Evolutionary conservation across 2,797 vertebrate genomes (phyloP).

Genomic region (Chaenodraco wilsoni): DNA sequence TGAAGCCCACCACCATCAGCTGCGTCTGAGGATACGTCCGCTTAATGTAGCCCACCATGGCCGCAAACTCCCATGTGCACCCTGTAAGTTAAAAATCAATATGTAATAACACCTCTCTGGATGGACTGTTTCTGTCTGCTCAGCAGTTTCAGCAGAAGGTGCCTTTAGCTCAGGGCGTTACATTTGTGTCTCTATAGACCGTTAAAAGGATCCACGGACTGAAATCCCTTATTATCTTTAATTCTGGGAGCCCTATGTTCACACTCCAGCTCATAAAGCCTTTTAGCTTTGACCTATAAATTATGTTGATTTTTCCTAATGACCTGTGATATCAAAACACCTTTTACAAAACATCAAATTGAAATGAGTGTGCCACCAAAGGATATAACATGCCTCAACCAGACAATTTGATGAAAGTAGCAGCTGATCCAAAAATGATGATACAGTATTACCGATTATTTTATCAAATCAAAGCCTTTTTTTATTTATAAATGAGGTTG

Average conservation of each 20-base stretch:
- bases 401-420: constrained; percentile 6
- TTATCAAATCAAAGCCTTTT: neutral
- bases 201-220: constrained; percentile 8
- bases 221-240: neutral
- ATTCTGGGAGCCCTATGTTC: neutral
- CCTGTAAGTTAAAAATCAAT: constrained; percentile 79
- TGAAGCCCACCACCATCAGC: constrained; percentile 95
- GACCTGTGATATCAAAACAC: neutral
- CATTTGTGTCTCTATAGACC: constrained; percentile 12
- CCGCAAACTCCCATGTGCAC: constrained; percentile 96
- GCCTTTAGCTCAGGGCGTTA: constrained; percentile 34
- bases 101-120: constrained; percentile 27
- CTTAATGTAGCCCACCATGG: constrained; percentile 97
- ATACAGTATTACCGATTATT: neutral
- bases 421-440: neutral
- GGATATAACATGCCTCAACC: neutral
- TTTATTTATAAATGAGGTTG: neutral
- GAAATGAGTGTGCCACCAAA: neutral
- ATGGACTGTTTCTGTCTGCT: constrained; percentile 3
- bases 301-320: constrained; percentile 8
- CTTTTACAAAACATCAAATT: neutral
- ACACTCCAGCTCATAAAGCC: neutral
- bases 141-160: constrained; percentile 48
- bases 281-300: constrained; percentile 19
- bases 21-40: constrained; percentile 90